Percentiles rank a stretch among this genome's conserved stretches.
Conservation (phyloP, 2,888 invertebrate species). For the Loripinus fragilis region DNA sequence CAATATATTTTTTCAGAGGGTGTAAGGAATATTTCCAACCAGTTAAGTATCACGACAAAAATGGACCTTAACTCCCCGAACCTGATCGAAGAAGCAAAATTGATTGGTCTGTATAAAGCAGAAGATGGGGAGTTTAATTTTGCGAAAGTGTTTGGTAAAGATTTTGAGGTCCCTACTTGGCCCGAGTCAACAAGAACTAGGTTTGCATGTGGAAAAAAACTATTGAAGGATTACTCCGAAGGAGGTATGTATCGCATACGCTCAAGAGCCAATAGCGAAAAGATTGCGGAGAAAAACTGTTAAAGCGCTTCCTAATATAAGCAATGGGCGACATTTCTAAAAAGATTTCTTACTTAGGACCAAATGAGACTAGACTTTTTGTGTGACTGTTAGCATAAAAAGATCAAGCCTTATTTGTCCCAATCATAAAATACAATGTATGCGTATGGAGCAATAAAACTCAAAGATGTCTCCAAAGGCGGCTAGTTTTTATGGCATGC, state of each 20-base stretch:
- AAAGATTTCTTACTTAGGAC: no score
- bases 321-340: no score
- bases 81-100: slow-evolving; percentile 69
- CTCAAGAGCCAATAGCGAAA: no score
- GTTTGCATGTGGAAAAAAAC: slow-evolving; percentile 65
- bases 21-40: slow-evolving; percentile 77
- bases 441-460: no score
- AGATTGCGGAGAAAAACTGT: no score
- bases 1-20: slow-evolving; percentile 76
- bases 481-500: no score
- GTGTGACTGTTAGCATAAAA: no score
- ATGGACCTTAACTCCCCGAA: slow-evolving; percentile 71
- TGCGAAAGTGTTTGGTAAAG: slow-evolving; percentile 65
- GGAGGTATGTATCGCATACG: slow-evolving; percentile 70
- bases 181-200: slow-evolving; percentile 31
- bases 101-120: slow-evolving; percentile 69
- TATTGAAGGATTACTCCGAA: slow-evolving; percentile 65
- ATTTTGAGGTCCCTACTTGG: slow-evolving; percentile 27
- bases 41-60: slow-evolving; percentile 73
- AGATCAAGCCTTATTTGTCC: no score
- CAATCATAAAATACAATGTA: no score
- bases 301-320: no score
- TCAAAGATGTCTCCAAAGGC: no score
- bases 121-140: slow-evolving; percentile 76
- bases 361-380: no score